phyloP scores from a whole-genome alignment of 2,888 invertebrate species.

The Athalia cordata region DNA sequence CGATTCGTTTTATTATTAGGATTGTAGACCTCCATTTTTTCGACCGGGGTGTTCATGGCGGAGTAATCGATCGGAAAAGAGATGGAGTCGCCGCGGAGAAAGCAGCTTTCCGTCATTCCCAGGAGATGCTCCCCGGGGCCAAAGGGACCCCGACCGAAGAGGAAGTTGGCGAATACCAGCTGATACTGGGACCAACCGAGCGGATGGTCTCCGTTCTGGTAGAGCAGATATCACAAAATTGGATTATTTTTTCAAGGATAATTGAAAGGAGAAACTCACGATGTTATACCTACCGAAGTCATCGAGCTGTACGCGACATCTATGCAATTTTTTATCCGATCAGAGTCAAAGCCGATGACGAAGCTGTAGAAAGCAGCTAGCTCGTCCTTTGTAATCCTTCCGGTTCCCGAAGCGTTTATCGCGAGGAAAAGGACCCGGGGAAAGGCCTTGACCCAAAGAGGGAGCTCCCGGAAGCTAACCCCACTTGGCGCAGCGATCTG shows the following conservation, averaged over 20 bases:
- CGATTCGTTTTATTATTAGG: conserved; percentile 82
- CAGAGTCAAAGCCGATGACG: conserved; percentile 79
- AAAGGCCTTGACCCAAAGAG: conserved; percentile 84
- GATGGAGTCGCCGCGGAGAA: conserved; percentile 55
- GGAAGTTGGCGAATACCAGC: conserved; percentile 84
- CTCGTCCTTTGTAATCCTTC: conserved; percentile 81
- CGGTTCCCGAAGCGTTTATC: conserved; percentile 75
- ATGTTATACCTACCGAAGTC: conserved; percentile 80
- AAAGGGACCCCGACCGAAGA: conserved; percentile 84
- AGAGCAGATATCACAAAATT: conserved; percentile 47
- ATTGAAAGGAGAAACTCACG: too few relatives aligned
- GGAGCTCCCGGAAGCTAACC: conserved; percentile 79
- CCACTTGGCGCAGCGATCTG: conserved; percentile 73
- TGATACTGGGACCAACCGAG: conserved; percentile 82
- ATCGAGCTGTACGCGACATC: conserved; percentile 82
- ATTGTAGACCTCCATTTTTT: conserved; percentile 82
- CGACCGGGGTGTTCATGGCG: conserved; percentile 82
- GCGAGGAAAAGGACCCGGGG: conserved; percentile 69
- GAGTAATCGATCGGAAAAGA: conserved; percentile 86
- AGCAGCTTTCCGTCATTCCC: conserved; percentile 71
- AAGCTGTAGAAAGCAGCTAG: conserved; percentile 83
- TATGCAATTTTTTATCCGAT: conserved; percentile 80
- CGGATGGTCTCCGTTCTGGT: conserved; percentile 82
- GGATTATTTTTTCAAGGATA: too few relatives aligned
- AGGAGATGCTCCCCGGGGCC: conserved; percentile 86